A percentile compares a stretch with the other conserved stretches of the same genome.
Evolutionary conservation across 2,888 invertebrate genomes (phyloP).

Genomic region (Lysandra coridon): DNA sequence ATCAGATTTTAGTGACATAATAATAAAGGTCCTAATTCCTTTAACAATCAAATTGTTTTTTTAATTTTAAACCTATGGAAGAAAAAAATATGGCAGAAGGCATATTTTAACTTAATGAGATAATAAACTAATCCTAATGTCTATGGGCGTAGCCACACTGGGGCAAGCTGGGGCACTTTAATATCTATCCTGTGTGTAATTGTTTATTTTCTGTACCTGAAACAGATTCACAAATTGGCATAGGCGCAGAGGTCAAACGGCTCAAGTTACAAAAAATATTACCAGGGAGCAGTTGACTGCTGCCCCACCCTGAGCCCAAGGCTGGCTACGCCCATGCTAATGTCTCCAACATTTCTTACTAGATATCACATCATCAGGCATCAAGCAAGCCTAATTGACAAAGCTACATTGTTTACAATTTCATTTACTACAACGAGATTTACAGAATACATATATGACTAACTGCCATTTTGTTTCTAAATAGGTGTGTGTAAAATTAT

Average conservation of each 20-base stretch:
- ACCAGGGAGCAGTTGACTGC: too few species aligned
- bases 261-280: too few species aligned
- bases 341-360: conserved; percentile 44
- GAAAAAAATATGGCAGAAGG: conserved; percentile 30
- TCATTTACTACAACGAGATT: background rate
- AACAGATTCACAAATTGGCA: too few species aligned
- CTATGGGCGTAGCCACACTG: conserved; percentile 22
- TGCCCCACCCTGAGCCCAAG: too few species aligned
- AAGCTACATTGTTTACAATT: conserved; percentile 1
- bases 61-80: conserved; percentile 13
- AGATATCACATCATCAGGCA: conserved; percentile 8
- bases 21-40: background rate
- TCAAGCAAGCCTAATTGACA: conserved; percentile 19
- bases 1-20: background rate
- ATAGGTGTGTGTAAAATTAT: background rate
- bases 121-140: conserved; percentile 50
- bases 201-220: too few species aligned
- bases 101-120: conserved; percentile 48
- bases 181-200: too few species aligned
- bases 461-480: too few species aligned
- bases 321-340: conserved; percentile 37
- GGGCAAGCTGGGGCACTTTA: too few species aligned
- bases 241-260: too few species aligned
- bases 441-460: background rate
- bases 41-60: background rate